Conservation (phyloP, 2,113 vertebrate species). For the Lepus americanus region DNA sequence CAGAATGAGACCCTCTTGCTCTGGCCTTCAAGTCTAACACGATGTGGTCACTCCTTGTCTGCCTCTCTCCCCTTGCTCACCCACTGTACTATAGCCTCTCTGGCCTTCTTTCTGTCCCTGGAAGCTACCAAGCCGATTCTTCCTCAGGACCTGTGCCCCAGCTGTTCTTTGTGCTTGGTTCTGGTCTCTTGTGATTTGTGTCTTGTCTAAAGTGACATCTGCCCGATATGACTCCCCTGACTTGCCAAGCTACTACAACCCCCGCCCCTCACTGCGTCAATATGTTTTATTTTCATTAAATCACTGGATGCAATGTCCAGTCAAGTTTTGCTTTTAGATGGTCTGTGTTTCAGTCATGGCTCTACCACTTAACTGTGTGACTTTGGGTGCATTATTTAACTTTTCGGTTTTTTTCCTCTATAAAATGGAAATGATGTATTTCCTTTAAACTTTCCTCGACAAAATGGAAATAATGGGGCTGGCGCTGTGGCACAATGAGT, state of each 20-base stretch:
- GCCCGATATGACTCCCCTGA: neutral
- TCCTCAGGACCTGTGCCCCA: neutral
- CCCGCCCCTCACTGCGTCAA: too few species aligned
- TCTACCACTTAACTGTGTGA: neutral
- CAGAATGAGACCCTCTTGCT: neutral
- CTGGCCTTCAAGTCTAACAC: neutral
- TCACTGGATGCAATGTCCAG: neutral
- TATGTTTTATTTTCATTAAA: neutral
- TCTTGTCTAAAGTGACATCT: neutral
- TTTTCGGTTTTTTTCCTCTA: conserved; percentile 9
- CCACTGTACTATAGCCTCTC: too few species aligned
- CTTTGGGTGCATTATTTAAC: neutral
- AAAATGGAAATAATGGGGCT: neutral
- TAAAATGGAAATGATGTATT: neutral
- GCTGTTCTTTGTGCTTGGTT: neutral
- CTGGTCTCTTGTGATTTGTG: neutral
- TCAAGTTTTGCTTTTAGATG: neutral
- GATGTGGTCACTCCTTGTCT: neutral
- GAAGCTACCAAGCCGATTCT: neutral
- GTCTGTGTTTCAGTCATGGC: neutral
- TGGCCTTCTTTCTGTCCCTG: neutral
- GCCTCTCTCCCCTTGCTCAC: neutral
- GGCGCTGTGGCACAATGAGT: too few species aligned
- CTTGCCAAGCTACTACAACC: too few species aligned
- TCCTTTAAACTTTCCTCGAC: too few species aligned